Evolutionary conservation across 2,888 invertebrate species (phyloP), one percentile per base, ranked within the genome.

Genomic region (Euzetes globulus): DNA sequence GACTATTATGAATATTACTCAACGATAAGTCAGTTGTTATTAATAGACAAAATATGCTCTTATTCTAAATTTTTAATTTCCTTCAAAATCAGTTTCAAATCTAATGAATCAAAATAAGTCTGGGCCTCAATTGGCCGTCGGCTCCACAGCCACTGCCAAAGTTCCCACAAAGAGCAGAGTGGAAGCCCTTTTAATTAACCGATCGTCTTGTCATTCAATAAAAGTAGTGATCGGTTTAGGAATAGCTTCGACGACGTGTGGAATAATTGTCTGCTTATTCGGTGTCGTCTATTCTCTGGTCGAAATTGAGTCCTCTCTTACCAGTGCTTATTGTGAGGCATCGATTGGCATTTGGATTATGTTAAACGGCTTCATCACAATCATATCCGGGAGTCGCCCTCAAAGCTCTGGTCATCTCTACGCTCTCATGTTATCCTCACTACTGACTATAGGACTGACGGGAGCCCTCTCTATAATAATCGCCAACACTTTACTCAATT

Each of bases 121-220:
- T 15, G 13, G 9, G 37, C 41, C 37, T 37, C 25, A 19, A 63
- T 17, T 63, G 63, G 17, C 63, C 1, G 13, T 37, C 25, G n/a
- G 13, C 15, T 1, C 9, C 7, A 65, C 33, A 37, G 65, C 37
- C n/a, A 7, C 33, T 17, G 65, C 65, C 15, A 58, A 58, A 58
- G 65, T 65, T 37, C 65, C 65, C 17, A 65, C 65, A 65, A 65
- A 65, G 41, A 65, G 65, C 29, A 33, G 41, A 37, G 65, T 65
- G 5, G 37, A 65, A n/a, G 65, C 65, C 11, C 41, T 65, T 37
- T n/a, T 65, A 2, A 65, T 65, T 15, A 41, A 65, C 19, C 11
- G 65, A n/a, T 65, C 65, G 1, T 19, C 65, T 19, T 19, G 37
- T 41, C 29, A 65, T 29, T 65, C 65, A 65, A 65, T 65, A 15